These are phyloP conservation scores for Mugil cephalus DNA, from an alignment of 2,113 vertebrate genomes.

Conservation along the genomic window DNA sequence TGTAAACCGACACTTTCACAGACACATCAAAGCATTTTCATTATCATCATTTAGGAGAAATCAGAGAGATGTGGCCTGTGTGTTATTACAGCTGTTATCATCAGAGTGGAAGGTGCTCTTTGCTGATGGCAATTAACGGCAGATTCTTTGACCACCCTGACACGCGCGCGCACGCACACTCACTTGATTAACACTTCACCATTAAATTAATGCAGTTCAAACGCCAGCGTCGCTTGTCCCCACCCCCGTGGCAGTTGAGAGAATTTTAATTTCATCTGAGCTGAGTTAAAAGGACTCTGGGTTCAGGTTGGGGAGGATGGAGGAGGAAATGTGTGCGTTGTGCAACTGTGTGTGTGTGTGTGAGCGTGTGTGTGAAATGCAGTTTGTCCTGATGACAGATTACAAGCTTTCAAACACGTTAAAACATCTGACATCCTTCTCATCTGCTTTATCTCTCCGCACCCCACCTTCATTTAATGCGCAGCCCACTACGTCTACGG, in stretches of 20 bases:
- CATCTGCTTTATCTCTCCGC: conserved; percentile 65
- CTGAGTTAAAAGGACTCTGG: conserved; percentile 76
- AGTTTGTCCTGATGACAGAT: conserved; percentile 81
- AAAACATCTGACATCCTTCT: conserved; percentile 71
- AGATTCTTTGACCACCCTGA: conserved; percentile 53
- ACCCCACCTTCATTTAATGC: conserved; percentile 34
- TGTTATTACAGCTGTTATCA: conserved; percentile 77
- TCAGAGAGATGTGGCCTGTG: conserved; percentile 72
- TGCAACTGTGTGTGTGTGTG: conserved; percentile 34
- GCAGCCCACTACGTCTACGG: conserved; percentile 35
- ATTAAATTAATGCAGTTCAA: conserved; percentile 81
- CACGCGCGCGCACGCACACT: conserved; percentile 34
- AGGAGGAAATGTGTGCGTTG: conserved; percentile 39
- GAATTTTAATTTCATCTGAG: conserved; percentile 78
- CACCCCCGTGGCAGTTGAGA: conserved; percentile 72
- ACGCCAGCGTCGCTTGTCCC: conserved; percentile 63
- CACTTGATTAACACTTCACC: conserved; percentile 77
- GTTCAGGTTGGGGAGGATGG: conserved; percentile 52
- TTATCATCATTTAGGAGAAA: conserved; percentile 72
- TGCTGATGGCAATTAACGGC: conserved; percentile 79
- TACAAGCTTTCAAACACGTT: conserved; percentile 67
- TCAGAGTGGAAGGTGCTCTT: conserved; percentile 77
- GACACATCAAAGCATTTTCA: conserved; percentile 72
- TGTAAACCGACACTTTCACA: conserved; percentile 56
- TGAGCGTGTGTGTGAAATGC: conserved; percentile 42